A percentile compares a stretch with the other conserved stretches of the same genome.
Evolutionary conservation across 2,797 vertebrate genomes (phyloP).

Genomic region (Knipowitschia caucasica): DNA sequence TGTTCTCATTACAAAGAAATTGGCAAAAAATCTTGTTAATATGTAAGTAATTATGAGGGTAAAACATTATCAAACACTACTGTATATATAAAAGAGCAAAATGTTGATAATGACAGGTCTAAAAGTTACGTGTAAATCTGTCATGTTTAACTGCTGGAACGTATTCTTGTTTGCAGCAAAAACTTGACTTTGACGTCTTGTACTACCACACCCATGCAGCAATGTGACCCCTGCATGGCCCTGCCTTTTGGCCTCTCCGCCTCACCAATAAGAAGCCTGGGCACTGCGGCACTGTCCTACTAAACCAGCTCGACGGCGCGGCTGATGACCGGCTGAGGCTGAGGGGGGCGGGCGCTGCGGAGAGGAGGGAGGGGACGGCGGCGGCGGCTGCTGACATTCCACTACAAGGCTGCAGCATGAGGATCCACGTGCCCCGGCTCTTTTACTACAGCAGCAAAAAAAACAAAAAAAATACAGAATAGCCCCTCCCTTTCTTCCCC

Average conservation of each 20-base stretch:
- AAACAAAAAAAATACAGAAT: conserved; percentile 2
- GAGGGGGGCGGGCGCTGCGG: conserved; percentile 3
- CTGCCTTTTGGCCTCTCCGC: conserved; percentile 30
- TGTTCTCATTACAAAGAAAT: too few species aligned
- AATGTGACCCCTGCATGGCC: conserved; percentile 62
- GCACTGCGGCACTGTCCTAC: conserved; percentile 50
- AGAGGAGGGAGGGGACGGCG: conserved; percentile 15
- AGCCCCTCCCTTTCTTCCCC: not conserved
- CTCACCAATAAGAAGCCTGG: conserved; percentile 19
- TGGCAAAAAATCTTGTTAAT: too few species aligned
- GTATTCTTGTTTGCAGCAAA: not conserved
- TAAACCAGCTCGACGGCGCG: conserved; percentile 32
- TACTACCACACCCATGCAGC: conserved; percentile 66
- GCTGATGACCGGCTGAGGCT: conserved; percentile 36
- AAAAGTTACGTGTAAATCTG: not conserved
- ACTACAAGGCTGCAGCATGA: conserved; percentile 72
- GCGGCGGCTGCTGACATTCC: conserved; percentile 67
- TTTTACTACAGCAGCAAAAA: conserved; percentile 64
- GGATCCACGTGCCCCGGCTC: conserved; percentile 71
- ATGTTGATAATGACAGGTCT: too few species aligned
- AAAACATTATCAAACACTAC: too few species aligned
- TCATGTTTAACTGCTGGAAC: not conserved
- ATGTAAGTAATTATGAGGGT: too few species aligned
- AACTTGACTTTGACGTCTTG: not conserved
- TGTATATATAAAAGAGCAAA: too few species aligned